These are phyloP conservation scores for Ciconia stormi DNA, from an alignment of 2,113 vertebrate genomes.

Conservation along the genomic window DNA sequence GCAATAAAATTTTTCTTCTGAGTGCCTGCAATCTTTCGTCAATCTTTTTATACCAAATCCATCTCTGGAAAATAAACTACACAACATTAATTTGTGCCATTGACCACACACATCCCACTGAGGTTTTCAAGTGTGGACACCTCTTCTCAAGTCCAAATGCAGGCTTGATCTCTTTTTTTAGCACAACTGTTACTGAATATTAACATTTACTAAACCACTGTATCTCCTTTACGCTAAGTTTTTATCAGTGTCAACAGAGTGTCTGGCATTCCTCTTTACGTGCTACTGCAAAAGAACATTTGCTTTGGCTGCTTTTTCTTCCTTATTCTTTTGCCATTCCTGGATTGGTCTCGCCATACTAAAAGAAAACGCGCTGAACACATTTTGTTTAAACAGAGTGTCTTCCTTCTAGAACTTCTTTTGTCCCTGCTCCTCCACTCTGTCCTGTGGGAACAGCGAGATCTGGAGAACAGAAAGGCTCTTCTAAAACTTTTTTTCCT, in stretches of 20 bases:
- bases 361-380: neutral
- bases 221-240: neutral
- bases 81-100: neutral
- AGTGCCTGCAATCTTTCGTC: neutral
- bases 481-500: neutral
- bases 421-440: neutral
- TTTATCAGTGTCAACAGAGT: neutral
- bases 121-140: neutral
- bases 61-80: neutral
- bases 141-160: neutral
- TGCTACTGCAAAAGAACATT: neutral
- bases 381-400: neutral
- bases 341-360: neutral
- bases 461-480: neutral
- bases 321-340: neutral
- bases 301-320: constrained; percentile 5
- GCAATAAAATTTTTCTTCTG: neutral
- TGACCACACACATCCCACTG: neutral
- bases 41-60: neutral
- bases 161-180: neutral
- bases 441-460: neutral
- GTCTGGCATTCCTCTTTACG: neutral
- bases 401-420: neutral
- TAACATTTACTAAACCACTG: neutral
- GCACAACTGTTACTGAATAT: neutral